phyloP scores from a whole-genome alignment of 2,797 vertebrate species.

The Emys orbicularis region DNA sequence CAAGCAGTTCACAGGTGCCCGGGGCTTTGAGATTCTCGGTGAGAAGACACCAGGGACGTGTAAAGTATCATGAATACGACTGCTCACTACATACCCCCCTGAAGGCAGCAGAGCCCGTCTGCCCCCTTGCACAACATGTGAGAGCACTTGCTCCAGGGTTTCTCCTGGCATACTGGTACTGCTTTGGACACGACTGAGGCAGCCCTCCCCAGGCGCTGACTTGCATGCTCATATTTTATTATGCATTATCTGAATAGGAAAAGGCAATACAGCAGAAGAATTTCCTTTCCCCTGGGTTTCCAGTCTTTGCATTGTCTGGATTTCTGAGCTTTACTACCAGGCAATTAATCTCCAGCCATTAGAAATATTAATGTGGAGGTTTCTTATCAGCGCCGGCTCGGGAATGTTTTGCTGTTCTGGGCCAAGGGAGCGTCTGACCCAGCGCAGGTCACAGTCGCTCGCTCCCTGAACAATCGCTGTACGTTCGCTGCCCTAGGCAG shows the following conservation, averaged over 20 bases:
- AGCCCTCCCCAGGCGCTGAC: neutral
- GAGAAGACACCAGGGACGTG: neutral
- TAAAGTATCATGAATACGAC: accelerated
- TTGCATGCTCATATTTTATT: conserved; percentile 64
- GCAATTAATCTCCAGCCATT: conserved; percentile 69
- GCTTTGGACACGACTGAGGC: neutral
- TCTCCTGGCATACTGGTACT: neutral
- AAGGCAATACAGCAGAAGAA: conserved; percentile 88
- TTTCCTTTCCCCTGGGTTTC: conserved; percentile 82
- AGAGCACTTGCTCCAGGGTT: neutral
- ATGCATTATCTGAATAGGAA: conserved; percentile 83
- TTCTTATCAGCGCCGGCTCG: conserved; percentile 59
- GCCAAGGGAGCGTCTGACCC: neutral
- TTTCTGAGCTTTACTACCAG: conserved; percentile 61
- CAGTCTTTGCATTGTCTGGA: conserved; percentile 87
- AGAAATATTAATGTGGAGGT: conserved; percentile 34
- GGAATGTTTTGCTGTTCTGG: conserved; percentile 23
- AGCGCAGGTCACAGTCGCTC: neutral
- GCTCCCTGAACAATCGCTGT: accelerated
- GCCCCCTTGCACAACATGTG: accelerated
- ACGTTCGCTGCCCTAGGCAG: neutral
- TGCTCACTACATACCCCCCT: accelerated
- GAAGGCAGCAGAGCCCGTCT: accelerated
- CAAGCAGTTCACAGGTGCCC: neutral
- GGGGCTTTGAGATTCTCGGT: neutral